Evolutionary conservation across 2,888 invertebrate genomes (phyloP).

Genomic region (Eilema caniola): DNA sequence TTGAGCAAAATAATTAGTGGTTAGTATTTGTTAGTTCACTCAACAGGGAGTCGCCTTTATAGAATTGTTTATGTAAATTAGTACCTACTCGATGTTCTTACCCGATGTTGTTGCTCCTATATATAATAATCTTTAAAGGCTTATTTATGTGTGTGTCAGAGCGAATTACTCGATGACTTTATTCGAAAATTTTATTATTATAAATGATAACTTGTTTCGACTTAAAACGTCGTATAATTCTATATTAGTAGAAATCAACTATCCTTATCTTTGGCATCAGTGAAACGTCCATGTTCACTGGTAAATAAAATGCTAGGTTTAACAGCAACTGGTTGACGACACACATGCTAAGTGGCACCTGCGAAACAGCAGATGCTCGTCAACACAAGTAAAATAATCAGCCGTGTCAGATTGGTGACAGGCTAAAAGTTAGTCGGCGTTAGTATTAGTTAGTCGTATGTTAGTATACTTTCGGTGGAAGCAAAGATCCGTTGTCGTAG

Average conservation of each 20-base stretch:
- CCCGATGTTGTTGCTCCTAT: constrained; percentile 38
- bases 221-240: constrained; percentile 13
- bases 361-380: constrained; percentile 44
- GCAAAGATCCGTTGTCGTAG: constrained; percentile 42
- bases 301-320: constrained; percentile 27
- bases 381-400: constrained; percentile 31
- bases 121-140: constrained; percentile 36
- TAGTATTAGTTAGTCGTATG: constrained; percentile 17
- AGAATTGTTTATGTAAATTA: constrained; percentile 54
- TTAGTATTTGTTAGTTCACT: constrained; percentile 61
- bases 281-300: constrained; percentile 19
- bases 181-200: constrained; percentile 25
- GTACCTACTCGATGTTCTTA: constrained; percentile 36
- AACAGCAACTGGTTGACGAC: constrained; percentile 2
- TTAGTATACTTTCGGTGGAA: constrained; percentile 36
- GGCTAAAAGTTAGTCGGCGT: constrained; percentile 6
- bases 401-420: constrained; percentile 43
- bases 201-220: neutral
- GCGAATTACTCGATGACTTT: constrained; percentile 34
- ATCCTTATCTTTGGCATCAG: constrained; percentile 34
- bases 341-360: constrained; percentile 37
- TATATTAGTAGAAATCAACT: constrained; percentile 22
- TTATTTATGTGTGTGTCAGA: constrained; percentile 35
- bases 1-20: constrained; percentile 70
- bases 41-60: constrained; percentile 46